Base-by-base conservation (phyloP, 2,113 vertebrate genomes). In the Colaptes auratus region DNA sequence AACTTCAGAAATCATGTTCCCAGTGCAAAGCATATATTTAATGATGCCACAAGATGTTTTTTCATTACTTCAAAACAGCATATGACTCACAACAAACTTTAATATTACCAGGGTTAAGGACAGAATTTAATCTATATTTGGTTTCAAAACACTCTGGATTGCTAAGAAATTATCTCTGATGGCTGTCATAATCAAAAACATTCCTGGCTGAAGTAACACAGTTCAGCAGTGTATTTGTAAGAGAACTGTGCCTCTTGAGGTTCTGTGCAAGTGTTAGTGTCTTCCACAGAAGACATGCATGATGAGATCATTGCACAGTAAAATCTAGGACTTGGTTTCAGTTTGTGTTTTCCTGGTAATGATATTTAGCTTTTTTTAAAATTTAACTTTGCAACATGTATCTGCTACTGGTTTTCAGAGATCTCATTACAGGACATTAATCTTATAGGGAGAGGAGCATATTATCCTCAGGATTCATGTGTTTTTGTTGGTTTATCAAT, bases 401-500 rank as follows among this genome's bases (percentile, higher is more conserved):
- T 35, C 19, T 19, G 23, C 25, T 71, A 63, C 6, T 61, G 21
- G 14, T 82, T 83, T 78, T 89, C 81, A 88, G 30, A 36, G 4
- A 56, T 46, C 15, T 72, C 21, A 25, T 72, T 53, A 64, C 9
- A 79, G n/a, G 8, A 79, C 58, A 71, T 77, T 64, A 72, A 66
- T 35, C 24, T 87, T 48, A 52, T 28, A 21, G 25, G 27, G 18
- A 75, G 30, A 31, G 4, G 10, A 25, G 6, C 7, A 9, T 23
- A 35, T n/a, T 74, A 56, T 92, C 31, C 31, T 92, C 89, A 87
- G 48, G 92, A 91, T 82, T 94, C 85, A 78, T 74, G 77, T 44
- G 93, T 95, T 89, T 96, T 94, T 48, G 85, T 88, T 69, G 97
- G 93, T 46, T 86, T 81, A 59, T 97, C 95, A 39, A 89, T 56